A percentile compares a stretch with the other conserved stretches of the same genome.
These are phyloP conservation scores for Drosophila tristis DNA, from an alignment of 1,140 invertebrate genomes.

Conservation along the genomic window DNA sequence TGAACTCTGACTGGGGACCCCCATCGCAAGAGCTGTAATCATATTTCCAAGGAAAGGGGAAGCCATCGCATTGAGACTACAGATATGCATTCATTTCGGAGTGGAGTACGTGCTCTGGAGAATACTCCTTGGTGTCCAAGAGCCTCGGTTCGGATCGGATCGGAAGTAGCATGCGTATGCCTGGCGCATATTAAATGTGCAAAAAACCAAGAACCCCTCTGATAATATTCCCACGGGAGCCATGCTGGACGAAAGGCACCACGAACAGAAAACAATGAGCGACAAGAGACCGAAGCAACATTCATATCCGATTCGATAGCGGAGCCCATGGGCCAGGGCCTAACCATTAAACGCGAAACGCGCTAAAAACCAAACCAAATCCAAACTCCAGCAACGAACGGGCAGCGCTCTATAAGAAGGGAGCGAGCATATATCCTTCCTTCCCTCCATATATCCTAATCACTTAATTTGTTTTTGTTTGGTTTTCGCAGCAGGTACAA, in stretches of 20 bases:
- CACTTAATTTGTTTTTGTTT: constrained; percentile 78
- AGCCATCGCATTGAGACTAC: neutral
- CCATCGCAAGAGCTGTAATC: constrained; percentile 11
- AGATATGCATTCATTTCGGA: constrained; percentile 2
- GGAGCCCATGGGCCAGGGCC: neutral
- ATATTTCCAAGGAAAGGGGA: no score
- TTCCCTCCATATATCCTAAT: constrained; percentile 64
- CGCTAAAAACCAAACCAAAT: constrained; percentile 52
- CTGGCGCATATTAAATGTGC: constrained; percentile 67
- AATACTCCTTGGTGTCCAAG: constrained; percentile 10
- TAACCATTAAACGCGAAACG: constrained; percentile 59
- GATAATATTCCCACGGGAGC: constrained; percentile 77
- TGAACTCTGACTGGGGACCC: constrained; percentile 34
- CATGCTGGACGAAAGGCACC: no score
- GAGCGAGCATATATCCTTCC: constrained; percentile 27
- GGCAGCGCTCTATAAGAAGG: constrained; percentile 54
- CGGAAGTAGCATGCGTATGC: constrained; percentile 65
- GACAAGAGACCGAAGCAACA: constrained; percentile 15
- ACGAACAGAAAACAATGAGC: constrained; percentile 26
- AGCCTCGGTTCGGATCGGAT: constrained; percentile 55
- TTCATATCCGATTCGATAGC: constrained; percentile 32
- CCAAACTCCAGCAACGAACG: neutral
- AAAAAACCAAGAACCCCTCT: constrained; percentile 25
- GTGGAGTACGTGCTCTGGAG: constrained; percentile 7
- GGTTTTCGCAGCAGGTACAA: constrained; percentile 52